Evolutionary conservation across 2,797 vertebrate species (phyloP).

Genomic region (Chanos chanos): DNA sequence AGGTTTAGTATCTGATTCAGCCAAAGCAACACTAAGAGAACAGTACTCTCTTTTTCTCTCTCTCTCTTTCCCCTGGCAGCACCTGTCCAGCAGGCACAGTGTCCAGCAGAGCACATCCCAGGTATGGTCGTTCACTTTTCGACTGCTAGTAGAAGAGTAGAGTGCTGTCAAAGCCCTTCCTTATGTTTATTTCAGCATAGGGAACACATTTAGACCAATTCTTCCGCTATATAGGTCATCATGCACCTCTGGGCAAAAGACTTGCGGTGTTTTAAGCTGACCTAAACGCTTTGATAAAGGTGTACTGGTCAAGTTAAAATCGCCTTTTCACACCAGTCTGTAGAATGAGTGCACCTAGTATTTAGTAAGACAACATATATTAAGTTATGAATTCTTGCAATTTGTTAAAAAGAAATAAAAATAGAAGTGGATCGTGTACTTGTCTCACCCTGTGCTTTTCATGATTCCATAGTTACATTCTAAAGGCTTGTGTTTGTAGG

Average conservation of each 20-base stretch:
- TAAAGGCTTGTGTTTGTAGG: constrained; percentile 66
- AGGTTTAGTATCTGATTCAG: not conserved
- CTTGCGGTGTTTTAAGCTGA: not conserved
- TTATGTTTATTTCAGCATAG: not conserved
- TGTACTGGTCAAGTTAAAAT: too few relatives aligned
- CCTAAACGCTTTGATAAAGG: too few relatives aligned
- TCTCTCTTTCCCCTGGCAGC: constrained; percentile 66
- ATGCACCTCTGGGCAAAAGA: not conserved
- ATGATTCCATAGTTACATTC: not conserved
- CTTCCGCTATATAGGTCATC: constrained; percentile 18
- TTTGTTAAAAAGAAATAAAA: too few relatives aligned
- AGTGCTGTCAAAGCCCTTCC: not conserved
- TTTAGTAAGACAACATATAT: too few relatives aligned
- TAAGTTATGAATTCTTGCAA: too few relatives aligned
- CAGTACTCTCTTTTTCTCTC: not conserved
- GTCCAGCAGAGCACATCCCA: constrained; percentile 97
- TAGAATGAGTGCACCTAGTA: too few relatives aligned
- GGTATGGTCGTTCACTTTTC: constrained; percentile 68
- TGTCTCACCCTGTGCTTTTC: too few relatives aligned
- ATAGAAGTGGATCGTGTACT: too few relatives aligned
- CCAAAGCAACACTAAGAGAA: not conserved
- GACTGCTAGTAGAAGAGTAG: not conserved
- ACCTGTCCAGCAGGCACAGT: constrained; percentile 96
- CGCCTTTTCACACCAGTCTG: too few relatives aligned
- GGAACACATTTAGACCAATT: too few relatives aligned